These are phyloP conservation scores for Dinoponera quadriceps DNA, from an alignment of 1,140 invertebrate genomes.

Conservation along the genomic window DNA sequence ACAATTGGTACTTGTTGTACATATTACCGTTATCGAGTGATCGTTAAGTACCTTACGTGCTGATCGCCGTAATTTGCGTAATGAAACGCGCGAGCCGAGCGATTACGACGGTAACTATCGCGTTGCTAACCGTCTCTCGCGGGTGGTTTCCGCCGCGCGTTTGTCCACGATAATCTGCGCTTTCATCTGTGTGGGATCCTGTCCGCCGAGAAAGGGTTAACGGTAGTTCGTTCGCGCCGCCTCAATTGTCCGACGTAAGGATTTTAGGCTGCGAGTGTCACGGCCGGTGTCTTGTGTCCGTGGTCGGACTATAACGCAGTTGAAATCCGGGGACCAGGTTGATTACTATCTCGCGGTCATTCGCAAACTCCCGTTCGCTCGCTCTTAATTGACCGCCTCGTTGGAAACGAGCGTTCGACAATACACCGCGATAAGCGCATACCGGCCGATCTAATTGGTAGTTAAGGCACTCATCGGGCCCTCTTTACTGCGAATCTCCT, in stretches of 20 bases:
- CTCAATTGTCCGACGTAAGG: slow-evolving; percentile 46
- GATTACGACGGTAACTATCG: slow-evolving; percentile 38
- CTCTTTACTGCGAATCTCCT: not conserved
- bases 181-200: slow-evolving; percentile 22
- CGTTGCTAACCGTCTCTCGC: not conserved
- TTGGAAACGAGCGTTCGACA: slow-evolving; percentile 18
- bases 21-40: not conserved
- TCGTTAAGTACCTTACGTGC: not conserved
- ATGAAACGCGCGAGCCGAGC: not conserved
- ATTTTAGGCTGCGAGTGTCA: slow-evolving; percentile 32
- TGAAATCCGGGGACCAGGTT: slow-evolving; percentile 5
- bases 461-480: slow-evolving; percentile 19
- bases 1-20: not conserved
- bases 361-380: slow-evolving; percentile 70
- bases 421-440: slow-evolving; percentile 21
- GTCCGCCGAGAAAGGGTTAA: slow-evolving; percentile 19
- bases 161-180: slow-evolving; percentile 14
- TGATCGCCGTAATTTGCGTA: slow-evolving; percentile 22
- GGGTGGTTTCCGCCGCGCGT: slow-evolving; percentile 1
- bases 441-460: slow-evolving; percentile 63
- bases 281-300: slow-evolving; percentile 10
- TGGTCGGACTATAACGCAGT: slow-evolving; percentile 1
- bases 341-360: slow-evolving; percentile 77
- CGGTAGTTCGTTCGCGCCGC: slow-evolving; percentile 44
- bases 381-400: slow-evolving; percentile 73